phyloP scores from a whole-genome alignment of 2,797 vertebrate species.

The Acanthornis magna region DNA sequence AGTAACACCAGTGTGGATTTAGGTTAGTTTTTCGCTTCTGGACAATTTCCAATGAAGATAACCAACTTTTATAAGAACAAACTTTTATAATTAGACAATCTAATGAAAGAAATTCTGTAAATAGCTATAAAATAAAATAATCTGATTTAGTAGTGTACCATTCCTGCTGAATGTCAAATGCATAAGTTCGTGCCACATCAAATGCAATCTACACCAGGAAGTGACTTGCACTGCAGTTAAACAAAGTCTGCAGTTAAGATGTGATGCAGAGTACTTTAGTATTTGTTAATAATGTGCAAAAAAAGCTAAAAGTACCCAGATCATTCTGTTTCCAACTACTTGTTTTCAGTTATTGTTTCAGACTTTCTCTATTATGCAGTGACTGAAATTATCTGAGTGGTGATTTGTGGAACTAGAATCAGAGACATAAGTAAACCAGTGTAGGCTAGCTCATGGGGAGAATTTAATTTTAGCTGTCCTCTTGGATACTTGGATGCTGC shows the following conservation, averaged over 20 bases:
- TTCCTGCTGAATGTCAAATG: neutral
- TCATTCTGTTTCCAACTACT: neutral
- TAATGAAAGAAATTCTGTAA: neutral
- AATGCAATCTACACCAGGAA: neutral
- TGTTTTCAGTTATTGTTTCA: neutral
- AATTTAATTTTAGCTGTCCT: neutral
- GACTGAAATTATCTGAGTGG: neutral
- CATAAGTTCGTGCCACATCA: accelerated
- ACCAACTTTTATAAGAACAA: neutral
- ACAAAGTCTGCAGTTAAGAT: neutral
- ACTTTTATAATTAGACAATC: neutral
- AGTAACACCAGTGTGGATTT: neutral
- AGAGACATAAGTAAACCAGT: neutral
- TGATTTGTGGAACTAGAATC: neutral
- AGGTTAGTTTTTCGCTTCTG: neutral
- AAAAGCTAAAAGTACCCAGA: neutral
- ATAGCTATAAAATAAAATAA: neutral
- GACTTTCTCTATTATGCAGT: neutral
- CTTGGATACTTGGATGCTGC: neutral
- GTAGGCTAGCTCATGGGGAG: neutral
- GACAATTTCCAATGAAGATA: neutral
- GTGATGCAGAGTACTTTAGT: neutral
- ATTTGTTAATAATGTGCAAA: neutral
- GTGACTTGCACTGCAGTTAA: neutral
- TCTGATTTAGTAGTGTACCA: neutral